A percentile compares a stretch with the other conserved stretches of the same genome.
phyloP scores from a whole-genome alignment of 2,113 vertebrate species.

The Apistogramma diplotaenia region DNA sequence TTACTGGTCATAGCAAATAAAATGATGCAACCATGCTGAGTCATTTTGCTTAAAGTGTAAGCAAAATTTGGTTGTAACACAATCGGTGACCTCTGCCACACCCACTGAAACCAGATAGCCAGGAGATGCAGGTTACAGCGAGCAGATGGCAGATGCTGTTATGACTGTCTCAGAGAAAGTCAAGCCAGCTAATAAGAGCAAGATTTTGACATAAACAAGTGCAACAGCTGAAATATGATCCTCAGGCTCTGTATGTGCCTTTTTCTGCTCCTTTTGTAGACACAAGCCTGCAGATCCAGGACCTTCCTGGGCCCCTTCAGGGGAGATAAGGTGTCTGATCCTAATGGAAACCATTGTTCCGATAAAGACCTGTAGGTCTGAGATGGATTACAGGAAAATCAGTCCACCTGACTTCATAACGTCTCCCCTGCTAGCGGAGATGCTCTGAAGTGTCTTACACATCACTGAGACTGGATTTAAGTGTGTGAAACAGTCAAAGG shows the following conservation, averaged over 20 bases:
- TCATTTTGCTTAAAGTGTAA: not conserved
- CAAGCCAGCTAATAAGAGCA: not conserved
- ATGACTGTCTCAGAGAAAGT: not conserved
- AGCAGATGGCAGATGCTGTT: slow-evolving; percentile 49
- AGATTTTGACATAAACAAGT: not conserved
- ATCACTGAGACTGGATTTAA: not conserved
- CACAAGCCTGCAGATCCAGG: slow-evolving; percentile 28
- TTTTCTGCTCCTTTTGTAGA: slow-evolving; percentile 13
- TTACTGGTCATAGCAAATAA: not conserved
- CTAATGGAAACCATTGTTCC: slow-evolving; percentile 20
- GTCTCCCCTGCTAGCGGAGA: not conserved
- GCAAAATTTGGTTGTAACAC: not conserved
- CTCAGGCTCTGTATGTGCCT: not conserved
- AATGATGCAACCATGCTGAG: not conserved
- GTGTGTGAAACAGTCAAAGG: not conserved
- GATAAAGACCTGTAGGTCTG: not conserved
- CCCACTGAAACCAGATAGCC: slow-evolving; percentile 47
- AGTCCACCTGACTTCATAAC: not conserved
- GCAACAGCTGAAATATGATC: not conserved
- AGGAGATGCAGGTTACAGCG: slow-evolving; percentile 8
- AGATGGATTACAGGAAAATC: slow-evolving; percentile 9
- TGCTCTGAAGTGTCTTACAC: not conserved
- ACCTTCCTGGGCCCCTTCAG: slow-evolving; percentile 1
- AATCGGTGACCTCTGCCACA: not conserved
- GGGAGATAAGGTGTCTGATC: slow-evolving; percentile 14